Evolutionary conservation across 2,797 vertebrate species (phyloP), one percentile per base, ranked within the genome.

Genomic region (Pseudomugil gertrudae): DNA sequence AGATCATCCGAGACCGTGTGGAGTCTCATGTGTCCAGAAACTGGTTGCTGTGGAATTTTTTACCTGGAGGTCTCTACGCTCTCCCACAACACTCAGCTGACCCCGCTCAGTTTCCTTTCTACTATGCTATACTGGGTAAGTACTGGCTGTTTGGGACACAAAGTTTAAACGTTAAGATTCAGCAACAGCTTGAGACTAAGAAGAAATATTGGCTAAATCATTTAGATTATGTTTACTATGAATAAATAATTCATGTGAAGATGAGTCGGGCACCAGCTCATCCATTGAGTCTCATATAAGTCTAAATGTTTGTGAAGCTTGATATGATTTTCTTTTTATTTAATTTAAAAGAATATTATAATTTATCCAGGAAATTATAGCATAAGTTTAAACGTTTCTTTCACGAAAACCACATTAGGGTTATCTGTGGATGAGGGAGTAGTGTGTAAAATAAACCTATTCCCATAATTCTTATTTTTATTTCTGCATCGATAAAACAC

Each of bases 1-100:
- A 95, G 94, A 94, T 95, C 50, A 92, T 95, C 69, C 94, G 90
- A 62, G 93, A 95, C 80, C 91, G 93, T 1, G 87, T 95, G 63
- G 86, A 91, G 73, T 86, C 87, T 11, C 91, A 92, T 24, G 89
- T 92, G 78, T 91, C 94, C 55, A 89, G 94, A 72, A 94, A 88
- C 83, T 80, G 76, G 9, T 63, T 94, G 78, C 69, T 95, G 90
- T 95, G 94, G 94, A 95, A 95, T 63, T 87, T 85, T 15, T 83
- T 94, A 1, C 94, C 94, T 6, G 93, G 94, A 40, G 94, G 92
- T 58, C 92, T 95, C 53, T 93, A 93, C 72, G 82, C 90, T 51
- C 85, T 95, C 59, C 94, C 94, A 38, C 92, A 93, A 83, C 95
- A 91, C 86, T 95, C 94, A 9, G 84, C 92, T 1, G 92, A 94